Conservation (phyloP, 2,797 vertebrate species). For the Caiman crocodilus region DNA sequence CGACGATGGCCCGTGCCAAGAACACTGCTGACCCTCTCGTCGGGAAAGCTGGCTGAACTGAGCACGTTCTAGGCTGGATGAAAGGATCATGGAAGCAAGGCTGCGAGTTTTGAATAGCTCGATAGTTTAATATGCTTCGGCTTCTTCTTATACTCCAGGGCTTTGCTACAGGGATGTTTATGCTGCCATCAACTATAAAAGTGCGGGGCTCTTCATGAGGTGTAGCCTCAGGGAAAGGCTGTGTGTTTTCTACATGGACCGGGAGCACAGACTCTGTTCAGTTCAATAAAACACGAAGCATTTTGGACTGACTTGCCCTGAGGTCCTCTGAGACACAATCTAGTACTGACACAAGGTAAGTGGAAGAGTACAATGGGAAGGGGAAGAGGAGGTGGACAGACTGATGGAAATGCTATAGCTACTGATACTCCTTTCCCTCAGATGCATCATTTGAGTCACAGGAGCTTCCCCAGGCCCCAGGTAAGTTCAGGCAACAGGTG, state of each 20-base stretch:
- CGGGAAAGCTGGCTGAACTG: conserved; percentile 44
- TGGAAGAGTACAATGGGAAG: conserved; percentile 13
- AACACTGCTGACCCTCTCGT: conserved; percentile 52
- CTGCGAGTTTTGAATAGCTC: not conserved
- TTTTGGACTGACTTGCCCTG: conserved; percentile 18
- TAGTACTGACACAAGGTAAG: conserved; percentile 31
- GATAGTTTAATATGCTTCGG: not conserved
- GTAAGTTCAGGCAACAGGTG: not conserved
- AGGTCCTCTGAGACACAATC: conserved; percentile 58
- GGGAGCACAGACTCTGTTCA: fast-evolving
- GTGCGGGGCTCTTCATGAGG: fast-evolving
- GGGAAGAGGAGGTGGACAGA: not conserved
- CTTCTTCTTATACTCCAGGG: not conserved
- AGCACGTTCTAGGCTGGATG: conserved; percentile 36
- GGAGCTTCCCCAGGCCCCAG: not conserved
- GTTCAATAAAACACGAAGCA: conserved; percentile 17
- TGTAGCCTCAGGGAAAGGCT: not conserved
- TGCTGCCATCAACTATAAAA: fast-evolving
- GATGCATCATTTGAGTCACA: not conserved
- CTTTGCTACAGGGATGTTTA: not conserved
- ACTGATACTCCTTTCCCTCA: not conserved
- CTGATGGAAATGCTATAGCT: not conserved
- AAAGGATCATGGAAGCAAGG: not conserved
- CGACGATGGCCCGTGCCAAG: conserved; percentile 64
- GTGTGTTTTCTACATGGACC: fast-evolving